Percentiles rank a stretch among this genome's conserved stretches.
phyloP scores from a whole-genome alignment of 2,888 invertebrate species.

The Argyra leucocephala region DNA sequence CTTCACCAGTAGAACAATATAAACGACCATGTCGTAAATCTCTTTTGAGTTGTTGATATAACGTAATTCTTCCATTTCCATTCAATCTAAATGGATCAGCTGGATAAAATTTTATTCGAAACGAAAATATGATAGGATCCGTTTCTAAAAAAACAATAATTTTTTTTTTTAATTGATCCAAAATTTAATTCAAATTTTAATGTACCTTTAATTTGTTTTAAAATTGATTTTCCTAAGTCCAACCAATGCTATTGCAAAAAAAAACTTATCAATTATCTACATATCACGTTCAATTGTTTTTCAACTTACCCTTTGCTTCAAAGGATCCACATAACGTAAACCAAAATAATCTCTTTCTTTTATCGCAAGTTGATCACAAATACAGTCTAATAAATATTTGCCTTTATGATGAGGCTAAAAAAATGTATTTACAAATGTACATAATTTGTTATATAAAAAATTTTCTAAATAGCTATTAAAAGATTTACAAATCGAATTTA shows the following conservation, averaged over 20 bases:
- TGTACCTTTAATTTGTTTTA: constrained; percentile 85
- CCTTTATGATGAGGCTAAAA: constrained; percentile 77
- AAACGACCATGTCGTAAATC: constrained; percentile 91
- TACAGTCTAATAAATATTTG: constrained; percentile 77
- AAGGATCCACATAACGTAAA: constrained; percentile 78
- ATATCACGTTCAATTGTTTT: not conserved
- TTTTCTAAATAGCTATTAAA: not conserved
- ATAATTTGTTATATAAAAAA: not conserved
- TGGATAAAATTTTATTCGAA: constrained; percentile 96
- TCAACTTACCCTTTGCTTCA: constrained; percentile 71
- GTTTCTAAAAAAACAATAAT: constrained; percentile 56
- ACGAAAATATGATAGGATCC: constrained; percentile 84
- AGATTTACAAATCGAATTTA: too few species aligned
- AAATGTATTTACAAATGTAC: not conserved
- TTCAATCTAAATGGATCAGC: constrained; percentile 85
- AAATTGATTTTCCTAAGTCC: constrained; percentile 78
- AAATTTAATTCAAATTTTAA: constrained; percentile 10
- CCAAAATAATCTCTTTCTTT: constrained; percentile 92
- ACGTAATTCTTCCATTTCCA: constrained; percentile 89
- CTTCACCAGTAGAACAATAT: constrained; percentile 82
- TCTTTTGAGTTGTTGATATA: constrained; percentile 91
- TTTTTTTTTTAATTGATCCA: not conserved
- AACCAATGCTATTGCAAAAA: constrained; percentile 71
- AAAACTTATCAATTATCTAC: not conserved
- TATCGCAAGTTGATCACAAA: constrained; percentile 82